Conservation (phyloP, 2,888 invertebrate species). For the Lysandra coridon region DNA sequence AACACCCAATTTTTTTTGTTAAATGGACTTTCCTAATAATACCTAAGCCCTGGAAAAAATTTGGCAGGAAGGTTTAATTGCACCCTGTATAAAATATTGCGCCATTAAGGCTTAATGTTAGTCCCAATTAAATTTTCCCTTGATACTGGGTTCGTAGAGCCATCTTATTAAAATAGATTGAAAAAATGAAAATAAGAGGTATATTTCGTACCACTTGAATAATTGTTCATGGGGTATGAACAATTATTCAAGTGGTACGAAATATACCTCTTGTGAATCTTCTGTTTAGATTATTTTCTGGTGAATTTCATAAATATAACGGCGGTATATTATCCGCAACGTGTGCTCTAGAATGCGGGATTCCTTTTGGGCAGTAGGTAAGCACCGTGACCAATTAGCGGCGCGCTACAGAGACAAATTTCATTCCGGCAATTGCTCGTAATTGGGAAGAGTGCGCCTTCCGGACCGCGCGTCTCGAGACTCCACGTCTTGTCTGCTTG, state of each 20-base stretch:
- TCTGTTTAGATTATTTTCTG: neutral
- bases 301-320: neutral
- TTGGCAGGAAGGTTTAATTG: no score
- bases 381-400: slow-evolving; percentile 77
- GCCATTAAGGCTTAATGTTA: neutral
- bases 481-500: neutral
- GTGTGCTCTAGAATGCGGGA: slow-evolving; percentile 37
- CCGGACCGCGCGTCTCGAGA: slow-evolving; percentile 54
- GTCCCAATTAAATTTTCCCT: neutral
- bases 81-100: neutral
- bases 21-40: no score
- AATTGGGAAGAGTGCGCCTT: slow-evolving; percentile 71
- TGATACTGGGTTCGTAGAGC: neutral
- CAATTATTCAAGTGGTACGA: no score
- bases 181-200: no score
- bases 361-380: slow-evolving; percentile 58
- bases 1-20: no score
- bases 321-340: slow-evolving; percentile 4
- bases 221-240: no score
- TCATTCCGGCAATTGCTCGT: slow-evolving; percentile 77
- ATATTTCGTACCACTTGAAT: no score
- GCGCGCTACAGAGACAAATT: slow-evolving; percentile 66
- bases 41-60: no score
- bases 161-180: neutral
- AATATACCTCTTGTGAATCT: neutral